Percentiles rank a stretch among this genome's conserved stretches.
phyloP scores from a whole-genome alignment of 2,888 invertebrate species.

The Thecophora atra region DNA sequence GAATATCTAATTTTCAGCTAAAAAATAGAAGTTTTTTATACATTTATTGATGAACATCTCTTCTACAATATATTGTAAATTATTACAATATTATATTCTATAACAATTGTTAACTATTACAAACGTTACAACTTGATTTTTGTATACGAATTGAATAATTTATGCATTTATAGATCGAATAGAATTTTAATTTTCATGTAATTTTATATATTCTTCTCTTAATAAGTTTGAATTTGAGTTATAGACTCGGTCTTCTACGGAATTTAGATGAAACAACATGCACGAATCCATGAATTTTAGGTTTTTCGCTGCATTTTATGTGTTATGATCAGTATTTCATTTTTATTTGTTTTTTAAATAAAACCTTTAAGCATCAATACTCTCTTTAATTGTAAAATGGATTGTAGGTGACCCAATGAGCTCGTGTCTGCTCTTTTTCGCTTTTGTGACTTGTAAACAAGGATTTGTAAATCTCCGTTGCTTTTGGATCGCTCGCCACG shows the following conservation, averaged over 20 bases:
- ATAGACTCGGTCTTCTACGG: not conserved
- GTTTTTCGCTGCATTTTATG: slow-evolving; percentile 9
- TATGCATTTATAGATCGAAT: not conserved
- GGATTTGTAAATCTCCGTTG: slow-evolving; percentile 92
- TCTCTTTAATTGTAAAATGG: slow-evolving; percentile 83
- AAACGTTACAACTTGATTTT: not conserved
- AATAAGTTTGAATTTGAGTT: slow-evolving; percentile 3
- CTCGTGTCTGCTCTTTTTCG: slow-evolving; percentile 86
- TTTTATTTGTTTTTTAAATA: not conserved
- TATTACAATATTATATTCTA: too few relatives aligned
- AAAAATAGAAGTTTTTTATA: not conserved
- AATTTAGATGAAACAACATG: not conserved
- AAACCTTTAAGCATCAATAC: not conserved
- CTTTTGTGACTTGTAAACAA: slow-evolving; percentile 90
- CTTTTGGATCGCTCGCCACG: slow-evolving; percentile 89
- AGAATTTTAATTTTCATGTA: not conserved
- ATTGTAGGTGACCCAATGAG: slow-evolving; percentile 98
- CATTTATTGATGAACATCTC: too few relatives aligned
- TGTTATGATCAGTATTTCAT: slow-evolving; percentile 25
- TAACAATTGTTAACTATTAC: too few relatives aligned
- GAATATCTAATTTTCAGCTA: slow-evolving; percentile 3
- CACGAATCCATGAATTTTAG: not conserved
- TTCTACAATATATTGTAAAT: too few relatives aligned
- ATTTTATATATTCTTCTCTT: not conserved
- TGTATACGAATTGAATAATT: not conserved